Evolutionary conservation across 2,888 invertebrate species (phyloP), one percentile per base, ranked within the genome.

Genomic region (Leptinotarsa juncta): DNA sequence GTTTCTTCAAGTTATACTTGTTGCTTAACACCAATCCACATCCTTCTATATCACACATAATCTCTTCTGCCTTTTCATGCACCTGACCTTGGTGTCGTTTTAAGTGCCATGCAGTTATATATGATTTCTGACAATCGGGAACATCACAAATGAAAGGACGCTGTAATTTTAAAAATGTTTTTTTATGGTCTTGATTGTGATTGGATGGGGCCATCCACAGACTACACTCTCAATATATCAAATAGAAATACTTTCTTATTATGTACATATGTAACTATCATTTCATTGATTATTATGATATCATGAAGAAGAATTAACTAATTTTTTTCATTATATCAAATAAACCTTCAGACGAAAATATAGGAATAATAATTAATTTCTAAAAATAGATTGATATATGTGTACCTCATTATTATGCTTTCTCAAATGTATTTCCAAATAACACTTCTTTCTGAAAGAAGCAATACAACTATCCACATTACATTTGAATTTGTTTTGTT

Each of bases 1-100:
- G 86, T 74, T 82, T 85, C 71, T 82, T 83, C 62, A 85, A 79
- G 68, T 75, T 79, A 66, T 82, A 83, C 67, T 82, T 84, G 76
- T 84, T 85, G n/a, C 81, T 79, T 18, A 83, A 81, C 65, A 83
- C 75, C 26, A 73, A 62, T 14, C 79, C 80, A 72, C 86, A 85
- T 57, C 82, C 83, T 23, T 76, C 69, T 32, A 71, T 72, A 10
- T 77, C 77, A 74, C 84, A 84, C 10, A 76, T 69, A 16, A 78
- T 62, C 76, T 82, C 79, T 23, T 67, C 76, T 18, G 51, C 20
- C 60, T 74, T 67, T 55, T 74, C 72, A 70, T 85, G 84, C 23
- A 73, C 78, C 18, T 74, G 71, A 53, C 76, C 73, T 78, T 81
- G 82, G 70, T 85, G 85, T 55, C 85, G 76, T 68, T 78, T 81